Evolutionary conservation across 35 echinoderm and acorn worm genomes (phyloP).

Genomic region (Ophiothrix spiculata): DNA sequence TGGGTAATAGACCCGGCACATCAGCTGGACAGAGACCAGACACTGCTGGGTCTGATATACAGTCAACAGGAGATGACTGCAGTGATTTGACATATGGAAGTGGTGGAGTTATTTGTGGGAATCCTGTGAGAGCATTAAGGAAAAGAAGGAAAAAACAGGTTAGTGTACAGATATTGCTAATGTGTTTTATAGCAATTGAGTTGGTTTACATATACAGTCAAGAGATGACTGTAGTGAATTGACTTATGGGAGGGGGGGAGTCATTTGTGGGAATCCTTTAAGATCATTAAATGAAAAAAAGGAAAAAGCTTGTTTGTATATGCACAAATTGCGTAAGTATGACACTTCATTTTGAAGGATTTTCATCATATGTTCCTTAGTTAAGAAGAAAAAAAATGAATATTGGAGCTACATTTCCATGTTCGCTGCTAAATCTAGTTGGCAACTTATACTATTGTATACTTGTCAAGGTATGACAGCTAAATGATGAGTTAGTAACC

Average conservation of each 20-base stretch:
- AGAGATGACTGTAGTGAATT: conserved; percentile 78
- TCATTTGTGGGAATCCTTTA: conserved; percentile 92
- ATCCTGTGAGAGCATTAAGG: conserved; percentile 80
- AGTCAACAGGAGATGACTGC: conserved; percentile 53
- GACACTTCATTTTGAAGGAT: too few species aligned
- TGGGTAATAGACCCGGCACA: conserved; percentile 57
- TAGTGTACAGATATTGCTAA: too few species aligned
- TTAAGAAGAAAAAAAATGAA: too few species aligned
- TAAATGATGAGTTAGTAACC: too few species aligned
- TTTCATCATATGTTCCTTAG: too few species aligned
- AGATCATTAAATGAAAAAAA: conserved; percentile 60
- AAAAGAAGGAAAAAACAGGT: conserved; percentile 64
- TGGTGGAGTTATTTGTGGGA: conserved; percentile 74
- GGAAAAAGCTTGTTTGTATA: conserved; percentile 60
- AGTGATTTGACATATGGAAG: conserved; percentile 86
- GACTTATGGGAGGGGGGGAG: conserved; percentile 70
- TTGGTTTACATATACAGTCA: conserved; percentile 46
- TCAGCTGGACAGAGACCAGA: conserved; percentile 49
- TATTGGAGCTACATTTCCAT: too few species aligned
- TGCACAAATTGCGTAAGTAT: too few species aligned
- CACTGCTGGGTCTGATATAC: conserved; percentile 55
- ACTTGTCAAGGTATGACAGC: too few species aligned
- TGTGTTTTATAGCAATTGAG: too few species aligned
- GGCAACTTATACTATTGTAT: too few species aligned
- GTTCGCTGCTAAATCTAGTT: too few species aligned